phyloP scores from a whole-genome alignment of 2,888 invertebrate species.

The Hirtodrosophila alboralis region DNA sequence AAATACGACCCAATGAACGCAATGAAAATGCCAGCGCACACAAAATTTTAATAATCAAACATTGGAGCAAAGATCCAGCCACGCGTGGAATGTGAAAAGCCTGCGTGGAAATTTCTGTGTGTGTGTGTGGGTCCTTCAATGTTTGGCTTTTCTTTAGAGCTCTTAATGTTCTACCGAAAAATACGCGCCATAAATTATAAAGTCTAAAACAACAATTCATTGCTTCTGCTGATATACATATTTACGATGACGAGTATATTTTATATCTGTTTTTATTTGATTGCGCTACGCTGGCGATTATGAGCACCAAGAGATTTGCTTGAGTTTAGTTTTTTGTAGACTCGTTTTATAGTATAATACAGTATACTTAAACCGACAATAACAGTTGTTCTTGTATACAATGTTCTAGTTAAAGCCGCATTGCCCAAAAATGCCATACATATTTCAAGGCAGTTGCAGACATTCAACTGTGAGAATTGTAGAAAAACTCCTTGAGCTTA shows the following conservation, averaged over 20 bases:
- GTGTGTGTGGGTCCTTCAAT: conserved; percentile 22
- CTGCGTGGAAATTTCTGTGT: conserved; percentile 50
- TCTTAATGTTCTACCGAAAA: conserved; percentile 36
- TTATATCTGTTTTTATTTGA: conserved; percentile 44
- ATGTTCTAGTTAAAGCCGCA: conserved; percentile 9
- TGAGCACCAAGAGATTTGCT: conserved; percentile 45
- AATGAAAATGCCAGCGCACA: conserved; percentile 71
- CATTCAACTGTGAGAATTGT: conserved; percentile 12
- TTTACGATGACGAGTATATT: conserved; percentile 39
- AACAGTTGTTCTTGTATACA: conserved; percentile 8
- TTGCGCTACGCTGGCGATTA: conserved; percentile 40
- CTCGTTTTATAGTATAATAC: conserved; percentile 3
- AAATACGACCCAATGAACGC: conserved; percentile 67
- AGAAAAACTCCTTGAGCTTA: conserved; percentile 18
- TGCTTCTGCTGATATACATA: conserved; percentile 60
- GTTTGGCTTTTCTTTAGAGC: conserved; percentile 33
- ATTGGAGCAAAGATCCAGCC: conserved; percentile 51
- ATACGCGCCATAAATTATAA: conserved; percentile 69
- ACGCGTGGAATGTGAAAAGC: conserved; percentile 72
- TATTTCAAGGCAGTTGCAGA: conserved; percentile 42
- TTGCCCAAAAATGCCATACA: conserved; percentile 40
- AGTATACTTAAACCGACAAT: conserved; percentile 4
- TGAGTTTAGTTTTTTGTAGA: conserved; percentile 19
- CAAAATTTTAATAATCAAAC: conserved; percentile 75
- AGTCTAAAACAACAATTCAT: conserved; percentile 70